These are phyloP conservation scores for Cerastis leucographa DNA, from an alignment of 2,888 invertebrate species.

Conservation along the genomic window DNA sequence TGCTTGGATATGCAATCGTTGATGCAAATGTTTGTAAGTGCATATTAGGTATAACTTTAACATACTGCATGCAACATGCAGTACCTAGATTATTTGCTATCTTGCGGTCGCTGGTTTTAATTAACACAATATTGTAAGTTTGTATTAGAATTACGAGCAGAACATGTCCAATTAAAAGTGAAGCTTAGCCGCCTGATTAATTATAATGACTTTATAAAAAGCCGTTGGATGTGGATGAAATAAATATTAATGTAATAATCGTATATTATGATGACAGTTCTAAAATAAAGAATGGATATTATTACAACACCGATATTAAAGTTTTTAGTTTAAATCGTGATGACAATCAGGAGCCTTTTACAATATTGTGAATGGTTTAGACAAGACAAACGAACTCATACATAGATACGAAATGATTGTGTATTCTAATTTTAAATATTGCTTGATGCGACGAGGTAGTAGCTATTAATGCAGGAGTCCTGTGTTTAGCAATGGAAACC, in stretches of 20 bases:
- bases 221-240: conserved; percentile 34
- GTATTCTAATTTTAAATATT: not conserved
- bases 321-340: conserved; percentile 32
- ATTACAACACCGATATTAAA: conserved; percentile 22
- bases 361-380: conserved; percentile 14
- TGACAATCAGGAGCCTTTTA: conserved; percentile 6
- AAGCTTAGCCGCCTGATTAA: conserved; percentile 58
- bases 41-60: conserved; percentile 59
- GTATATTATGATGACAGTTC: conserved; percentile 63
- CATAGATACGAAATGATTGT: not conserved
- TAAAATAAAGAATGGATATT: conserved; percentile 24
- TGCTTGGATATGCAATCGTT: conserved; percentile 51
- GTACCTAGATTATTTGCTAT: conserved; percentile 43
- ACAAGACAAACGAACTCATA: not conserved
- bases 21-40: conserved; percentile 57
- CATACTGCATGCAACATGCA: conserved; percentile 25
- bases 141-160: conserved; percentile 39
- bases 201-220: conserved; percentile 63
- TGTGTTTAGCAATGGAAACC: conserved; percentile 7
- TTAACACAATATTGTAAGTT: conserved; percentile 50
- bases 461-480: not conserved
- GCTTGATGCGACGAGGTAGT: not conserved
- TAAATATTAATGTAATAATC: conserved; percentile 61
- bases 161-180: conserved; percentile 52
- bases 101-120: conserved; percentile 56